Conservation (phyloP, 1,140 invertebrate species). For the Drosophila melanica region DNA sequence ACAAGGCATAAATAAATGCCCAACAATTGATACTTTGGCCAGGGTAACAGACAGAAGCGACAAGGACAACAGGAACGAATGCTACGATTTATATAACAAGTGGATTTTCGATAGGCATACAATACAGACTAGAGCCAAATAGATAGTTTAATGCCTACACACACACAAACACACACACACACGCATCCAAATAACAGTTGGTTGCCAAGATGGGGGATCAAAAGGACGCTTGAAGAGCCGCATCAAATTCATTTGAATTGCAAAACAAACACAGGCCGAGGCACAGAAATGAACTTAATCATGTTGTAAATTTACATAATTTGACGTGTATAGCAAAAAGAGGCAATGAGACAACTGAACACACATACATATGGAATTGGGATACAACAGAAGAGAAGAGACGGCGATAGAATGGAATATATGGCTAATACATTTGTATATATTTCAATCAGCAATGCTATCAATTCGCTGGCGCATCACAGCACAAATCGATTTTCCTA, state of each 20-base stretch:
- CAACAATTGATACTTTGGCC: slow-evolving; percentile 73
- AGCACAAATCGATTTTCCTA: slow-evolving; percentile 30
- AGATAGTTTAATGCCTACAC: slow-evolving; percentile 61
- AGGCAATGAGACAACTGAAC: slow-evolving; percentile 27
- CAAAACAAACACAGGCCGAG: slow-evolving; percentile 68
- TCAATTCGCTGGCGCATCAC: slow-evolving; percentile 22
- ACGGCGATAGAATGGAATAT: background rate
- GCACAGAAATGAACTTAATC: slow-evolving; percentile 70
- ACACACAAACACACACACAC: slow-evolving; percentile 15
- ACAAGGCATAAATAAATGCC: slow-evolving; percentile 74
- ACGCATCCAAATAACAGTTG: slow-evolving; percentile 17
- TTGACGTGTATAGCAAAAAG: slow-evolving; percentile 58
- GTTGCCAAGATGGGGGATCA: background rate
- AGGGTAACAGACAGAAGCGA: slow-evolving; percentile 45
- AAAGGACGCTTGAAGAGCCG: slow-evolving; percentile 10
- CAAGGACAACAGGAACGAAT: slow-evolving; percentile 62
- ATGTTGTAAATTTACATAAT: slow-evolving; percentile 81
- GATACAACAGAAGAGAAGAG: slow-evolving; percentile 3
- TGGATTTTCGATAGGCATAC: slow-evolving; percentile 1
- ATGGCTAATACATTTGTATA: slow-evolving; percentile 41
- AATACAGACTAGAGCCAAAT: slow-evolving; percentile 34
- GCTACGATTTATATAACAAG: slow-evolving; percentile 58
- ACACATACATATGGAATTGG: slow-evolving; percentile 13
- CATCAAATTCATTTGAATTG: slow-evolving; percentile 76
- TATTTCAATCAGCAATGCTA: slow-evolving; percentile 47